Percentiles rank a stretch among this genome's conserved stretches.
Evolutionary conservation across 1,140 invertebrate species (phyloP).

Genomic region (Pentalonia nigronervosa): DNA sequence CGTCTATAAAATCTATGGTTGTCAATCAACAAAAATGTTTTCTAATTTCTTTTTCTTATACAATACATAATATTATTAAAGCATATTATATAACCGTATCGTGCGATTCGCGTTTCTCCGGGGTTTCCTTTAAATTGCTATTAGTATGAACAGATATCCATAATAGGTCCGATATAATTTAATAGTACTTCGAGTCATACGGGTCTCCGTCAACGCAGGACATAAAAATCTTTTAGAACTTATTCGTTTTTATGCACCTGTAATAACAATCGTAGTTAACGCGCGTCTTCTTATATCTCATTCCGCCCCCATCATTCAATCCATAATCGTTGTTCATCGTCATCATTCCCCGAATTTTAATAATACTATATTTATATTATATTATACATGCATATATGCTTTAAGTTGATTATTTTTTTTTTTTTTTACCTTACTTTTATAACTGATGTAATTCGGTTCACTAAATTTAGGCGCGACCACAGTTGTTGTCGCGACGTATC

Average conservation of each 20-base stretch:
- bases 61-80: no score
- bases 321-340: background rate
- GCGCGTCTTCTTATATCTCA: background rate
- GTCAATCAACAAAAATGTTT: no score
- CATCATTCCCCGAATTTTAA: background rate
- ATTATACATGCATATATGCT: background rate
- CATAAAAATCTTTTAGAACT: no score
- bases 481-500: background rate
- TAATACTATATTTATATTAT: constrained; percentile 11
- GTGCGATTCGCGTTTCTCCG: no score
- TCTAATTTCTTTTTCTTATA: no score
- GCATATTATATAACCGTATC: no score
- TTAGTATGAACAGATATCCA: no score
- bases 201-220: background rate
- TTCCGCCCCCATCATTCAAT: background rate
- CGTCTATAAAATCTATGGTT: no score
- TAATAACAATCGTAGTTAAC: background rate
- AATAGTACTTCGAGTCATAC: background rate
- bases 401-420: background rate
- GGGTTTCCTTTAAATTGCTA: no score
- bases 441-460: background rate
- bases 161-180: no score
- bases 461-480: background rate
- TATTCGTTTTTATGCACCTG: no score
- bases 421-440: background rate